Evolutionary conservation across 2,113 vertebrate genomes (phyloP), one percentile per base, ranked within the genome.

Genomic region (Loxodonta africana): DNA sequence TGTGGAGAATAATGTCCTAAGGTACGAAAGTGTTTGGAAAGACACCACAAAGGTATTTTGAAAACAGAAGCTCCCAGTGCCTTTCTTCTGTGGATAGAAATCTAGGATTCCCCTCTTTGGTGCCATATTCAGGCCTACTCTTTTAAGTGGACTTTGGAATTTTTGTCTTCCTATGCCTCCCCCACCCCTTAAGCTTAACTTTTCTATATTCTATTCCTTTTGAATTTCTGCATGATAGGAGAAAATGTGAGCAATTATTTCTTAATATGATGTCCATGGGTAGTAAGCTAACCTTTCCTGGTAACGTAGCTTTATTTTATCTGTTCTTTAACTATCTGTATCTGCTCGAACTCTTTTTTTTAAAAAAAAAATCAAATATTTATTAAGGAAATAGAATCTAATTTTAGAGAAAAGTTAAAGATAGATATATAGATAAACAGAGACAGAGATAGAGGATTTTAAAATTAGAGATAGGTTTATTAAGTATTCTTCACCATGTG

Each of bases 301-400:
- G 11, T 44, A 71, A 77, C 4, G 30, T 15, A 71, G 21, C 15
- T 88, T 1, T 57, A 48, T 48, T 48, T 48, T 48, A 48, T 57
- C 53, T 57, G 26, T 65, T 28, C 73, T 69, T 33, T 37, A n/a
- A 46, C 37, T 74, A 63, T 41, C 10, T 48, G 7, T 48, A 57
- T 57, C 53, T 57, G 53, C 15, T 57, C 1, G 11, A 57, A 57
- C 53, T 57, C 8, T 57, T 12, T 57, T 57, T 57, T 57, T 17
- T 17, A n/a, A n/a, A n/a, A 37, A 37, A 37, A 37, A 37, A 37
- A 57, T 48, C 48, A 65, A 37, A 60, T 51, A 88, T 80, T 51
- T 76, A 74, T 73, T 63, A 78, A 94, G 28, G 11, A 51, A 67
- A 87, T 69, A 53, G 30, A 92, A 86, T 83, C 48, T 90, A n/a